phyloP scores from a whole-genome alignment of 2,797 vertebrate genomes.

The Pseudochaenichthys georgianus region DNA sequence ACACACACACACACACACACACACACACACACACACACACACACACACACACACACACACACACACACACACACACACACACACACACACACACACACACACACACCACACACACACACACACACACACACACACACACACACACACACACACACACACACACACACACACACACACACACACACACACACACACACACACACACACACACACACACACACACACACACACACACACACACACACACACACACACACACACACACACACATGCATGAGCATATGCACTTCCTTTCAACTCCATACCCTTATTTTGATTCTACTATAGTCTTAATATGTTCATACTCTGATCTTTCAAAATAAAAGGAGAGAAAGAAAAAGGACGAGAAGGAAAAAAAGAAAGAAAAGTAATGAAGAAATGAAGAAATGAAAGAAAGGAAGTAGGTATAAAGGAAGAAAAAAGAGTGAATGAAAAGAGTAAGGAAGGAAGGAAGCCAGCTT shows the following conservation, averaged over 20 bases:
- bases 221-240: neutral
- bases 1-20: too few relatives aligned
- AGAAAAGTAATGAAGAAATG: too few relatives aligned
- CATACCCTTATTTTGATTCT: conserved; percentile 18
- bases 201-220: neutral
- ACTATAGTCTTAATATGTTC: conserved; percentile 11
- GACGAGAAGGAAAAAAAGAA: neutral
- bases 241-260: neutral
- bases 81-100: too few relatives aligned
- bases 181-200: too few relatives aligned
- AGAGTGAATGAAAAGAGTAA: neutral
- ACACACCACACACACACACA: conserved; percentile 1
- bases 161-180: neutral
- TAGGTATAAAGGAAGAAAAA: neutral
- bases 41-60: too few relatives aligned
- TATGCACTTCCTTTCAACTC: conserved; percentile 6
- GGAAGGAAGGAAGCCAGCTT: conserved; percentile 8
- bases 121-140: too few relatives aligned
- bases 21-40: too few relatives aligned
- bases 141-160: too few relatives aligned
- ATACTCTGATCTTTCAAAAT: neutral
- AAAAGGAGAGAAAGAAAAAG: neutral
- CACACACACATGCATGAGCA: neutral
- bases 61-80: too few relatives aligned
- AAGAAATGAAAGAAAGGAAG: neutral